Evolutionary conservation across 1,140 invertebrate genomes (phyloP).

Genomic region (Drosophila pachea): DNA sequence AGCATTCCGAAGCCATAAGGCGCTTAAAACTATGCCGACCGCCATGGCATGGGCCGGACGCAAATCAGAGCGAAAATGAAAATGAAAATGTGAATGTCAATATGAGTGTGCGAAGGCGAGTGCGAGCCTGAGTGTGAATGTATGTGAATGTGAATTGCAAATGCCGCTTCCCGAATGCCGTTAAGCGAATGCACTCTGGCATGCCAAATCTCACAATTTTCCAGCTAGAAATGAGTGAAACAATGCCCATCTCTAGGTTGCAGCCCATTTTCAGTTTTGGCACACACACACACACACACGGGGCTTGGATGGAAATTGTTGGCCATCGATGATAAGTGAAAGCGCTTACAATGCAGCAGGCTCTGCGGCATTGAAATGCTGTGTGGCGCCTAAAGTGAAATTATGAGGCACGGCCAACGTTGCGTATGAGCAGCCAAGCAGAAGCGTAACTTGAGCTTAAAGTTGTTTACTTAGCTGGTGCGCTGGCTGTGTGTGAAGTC

Average conservation of each 20-base stretch:
- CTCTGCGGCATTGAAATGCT: slow-evolving; percentile 32
- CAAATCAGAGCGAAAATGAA: no score
- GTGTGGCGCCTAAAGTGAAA: slow-evolving; percentile 17
- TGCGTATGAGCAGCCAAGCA: slow-evolving; percentile 44
- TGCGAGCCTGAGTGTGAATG: no score
- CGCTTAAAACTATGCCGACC: slow-evolving; percentile 4
- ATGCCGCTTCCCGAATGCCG: background rate
- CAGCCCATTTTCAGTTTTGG: slow-evolving; percentile 16
- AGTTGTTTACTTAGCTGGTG: slow-evolving; percentile 31
- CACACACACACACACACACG: slow-evolving; percentile 3
- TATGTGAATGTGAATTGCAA: background rate
- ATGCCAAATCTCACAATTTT: slow-evolving; percentile 7
- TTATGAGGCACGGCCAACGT: slow-evolving; percentile 31
- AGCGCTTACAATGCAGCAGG: slow-evolving; percentile 29
- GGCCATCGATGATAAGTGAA: slow-evolving; percentile 43
- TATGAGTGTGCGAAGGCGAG: background rate
- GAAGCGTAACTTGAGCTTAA: slow-evolving; percentile 32
- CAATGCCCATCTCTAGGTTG: slow-evolving; percentile 11
- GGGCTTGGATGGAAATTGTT: background rate
- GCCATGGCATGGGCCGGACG: background rate
- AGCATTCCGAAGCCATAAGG: slow-evolving; percentile 4
- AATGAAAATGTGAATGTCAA: no score
- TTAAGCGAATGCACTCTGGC: background rate
- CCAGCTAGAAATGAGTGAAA: slow-evolving; percentile 12
- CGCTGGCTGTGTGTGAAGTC: background rate